Evolutionary conservation across 2,113 vertebrate genomes (phyloP).

Genomic region (Ariopsis seemanni): DNA sequence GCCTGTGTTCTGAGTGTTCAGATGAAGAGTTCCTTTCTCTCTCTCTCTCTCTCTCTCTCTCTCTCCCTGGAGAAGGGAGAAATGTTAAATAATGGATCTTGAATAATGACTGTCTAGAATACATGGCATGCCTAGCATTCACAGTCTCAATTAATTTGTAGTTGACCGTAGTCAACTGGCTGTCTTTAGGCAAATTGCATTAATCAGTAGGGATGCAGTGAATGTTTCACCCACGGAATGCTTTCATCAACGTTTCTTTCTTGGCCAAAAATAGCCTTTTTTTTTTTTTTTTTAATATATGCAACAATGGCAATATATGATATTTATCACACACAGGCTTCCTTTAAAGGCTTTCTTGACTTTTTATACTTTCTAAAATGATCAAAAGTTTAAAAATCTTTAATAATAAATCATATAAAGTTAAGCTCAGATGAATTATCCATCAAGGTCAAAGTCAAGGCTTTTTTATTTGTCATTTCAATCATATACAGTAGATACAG

Average conservation of each 20-base stretch:
- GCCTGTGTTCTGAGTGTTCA: constrained; percentile 11
- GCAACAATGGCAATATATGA: not conserved
- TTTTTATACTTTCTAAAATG: no score
- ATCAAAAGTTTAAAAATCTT: no score
- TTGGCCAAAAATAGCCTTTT: not conserved
- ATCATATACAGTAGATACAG: no score
- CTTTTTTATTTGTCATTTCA: no score
- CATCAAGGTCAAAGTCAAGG: no score
- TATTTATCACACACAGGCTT: not conserved
- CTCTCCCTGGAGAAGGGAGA: constrained; percentile 2
- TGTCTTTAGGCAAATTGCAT: constrained; percentile 16
- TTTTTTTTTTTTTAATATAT: no score
- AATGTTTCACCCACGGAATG: not conserved
- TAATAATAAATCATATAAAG: no score
- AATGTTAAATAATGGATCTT: constrained; percentile 42
- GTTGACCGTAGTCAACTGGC: not conserved
- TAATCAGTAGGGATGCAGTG: not conserved
- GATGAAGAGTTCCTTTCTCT: constrained; percentile 6
- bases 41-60: constrained; percentile 3
- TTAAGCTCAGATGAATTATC: no score
- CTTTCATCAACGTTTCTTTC: not conserved
- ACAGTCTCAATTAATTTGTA: constrained; percentile 20
- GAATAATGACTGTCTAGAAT: constrained; percentile 38
- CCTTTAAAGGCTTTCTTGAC: no score
- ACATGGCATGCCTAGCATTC: constrained; percentile 17